Base-by-base conservation (phyloP, 2,113 vertebrate species). In the Bubalus kerabau region DNA sequence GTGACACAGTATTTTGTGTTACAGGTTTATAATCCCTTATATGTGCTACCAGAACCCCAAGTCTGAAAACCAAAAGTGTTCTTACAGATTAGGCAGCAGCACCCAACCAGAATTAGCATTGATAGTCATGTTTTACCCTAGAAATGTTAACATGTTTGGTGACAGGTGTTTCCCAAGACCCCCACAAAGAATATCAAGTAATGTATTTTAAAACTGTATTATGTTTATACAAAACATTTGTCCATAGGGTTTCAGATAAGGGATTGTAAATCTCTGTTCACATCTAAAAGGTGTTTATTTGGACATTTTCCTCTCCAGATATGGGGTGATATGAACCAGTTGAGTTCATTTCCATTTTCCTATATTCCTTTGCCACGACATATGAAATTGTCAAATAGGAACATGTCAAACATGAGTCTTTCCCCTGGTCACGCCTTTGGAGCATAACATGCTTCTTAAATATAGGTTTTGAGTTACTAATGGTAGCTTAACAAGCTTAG, bases 341-440 rank as follows among this genome's bases (percentile, higher is more conserved):
- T 81, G 52, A 43, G 10, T 81, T 83, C 30, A 21, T 91, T 78
- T 28, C 40, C 54, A 3, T 57, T 23, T 89, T 56, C 32, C 54
- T 32, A 4, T 90, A 50, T 94, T 87, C 46, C 32, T 64, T 32
- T 74, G 30, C 43, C 92, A 21, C 1, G 2, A 2, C 48, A 32
- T 60, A 11, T 19, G 80, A 67, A 90, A 3, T 32, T 26, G 46
- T 54, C 50, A 43, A 10, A 24, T 36, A 10, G 7, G 21, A 62
- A 48, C 28, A n/a, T 12, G 40, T 64, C 28, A 50, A 13, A 43
- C 1, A 5, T 32, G 57, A 59, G 14, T 1, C 6, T 82, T 87
- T 78, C 54, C 85, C 21, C 86, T 81, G 89, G 88, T 95, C 82
- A 83, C 46, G 52, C 86, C 96, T 93, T 81, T 64, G 52, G 62